A percentile compares a stretch with the other conserved stretches of the same genome.
These are phyloP conservation scores for Diplodus sargus DNA, from an alignment of 2,797 vertebrate species.

Conservation along the genomic window DNA sequence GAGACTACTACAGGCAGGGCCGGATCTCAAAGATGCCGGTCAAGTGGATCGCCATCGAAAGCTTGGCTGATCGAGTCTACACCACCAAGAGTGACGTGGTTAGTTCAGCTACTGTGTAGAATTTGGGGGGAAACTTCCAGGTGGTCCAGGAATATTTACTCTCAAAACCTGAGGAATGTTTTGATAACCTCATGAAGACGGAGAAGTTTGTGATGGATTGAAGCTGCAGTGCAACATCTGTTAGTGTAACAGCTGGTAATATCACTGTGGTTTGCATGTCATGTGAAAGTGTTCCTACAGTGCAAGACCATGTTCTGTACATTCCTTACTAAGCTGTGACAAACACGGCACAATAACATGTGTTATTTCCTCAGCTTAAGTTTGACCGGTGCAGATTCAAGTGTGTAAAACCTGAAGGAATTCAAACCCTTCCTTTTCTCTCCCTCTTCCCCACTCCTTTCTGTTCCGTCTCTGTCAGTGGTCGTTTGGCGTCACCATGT, in stretches of 20 bases:
- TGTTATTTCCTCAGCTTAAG: slow-evolving; percentile 22
- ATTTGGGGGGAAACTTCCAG: not conserved
- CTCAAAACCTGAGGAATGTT: too few relatives aligned
- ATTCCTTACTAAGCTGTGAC: slow-evolving; percentile 24
- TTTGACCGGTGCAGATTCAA: slow-evolving; percentile 36
- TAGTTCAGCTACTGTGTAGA: slow-evolving; percentile 35
- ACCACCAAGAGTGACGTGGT: slow-evolving; percentile 96
- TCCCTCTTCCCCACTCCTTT: not conserved
- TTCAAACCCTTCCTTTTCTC: not conserved
- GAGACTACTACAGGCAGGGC: slow-evolving; percentile 94
- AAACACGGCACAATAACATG: slow-evolving; percentile 28
- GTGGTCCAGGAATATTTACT: too few relatives aligned
- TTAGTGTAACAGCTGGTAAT: slow-evolving; percentile 29
- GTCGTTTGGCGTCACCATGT: slow-evolving; percentile 97
- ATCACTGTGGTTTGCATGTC: not conserved
- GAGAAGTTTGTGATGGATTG: not conserved
- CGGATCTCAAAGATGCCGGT: slow-evolving; percentile 96
- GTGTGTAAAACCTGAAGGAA: slow-evolving; percentile 28
- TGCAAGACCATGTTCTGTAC: not conserved
- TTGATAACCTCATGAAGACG: not conserved
- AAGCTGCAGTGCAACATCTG: slow-evolving; percentile 4
- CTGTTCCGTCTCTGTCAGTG: slow-evolving; percentile 81
- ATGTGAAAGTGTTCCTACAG: slow-evolving; percentile 3
- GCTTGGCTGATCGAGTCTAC: slow-evolving; percentile 93
- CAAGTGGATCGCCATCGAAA: slow-evolving; percentile 96